Base-by-base conservation (phyloP, 2,113 vertebrate genomes). In the Nanger granti region DNA sequence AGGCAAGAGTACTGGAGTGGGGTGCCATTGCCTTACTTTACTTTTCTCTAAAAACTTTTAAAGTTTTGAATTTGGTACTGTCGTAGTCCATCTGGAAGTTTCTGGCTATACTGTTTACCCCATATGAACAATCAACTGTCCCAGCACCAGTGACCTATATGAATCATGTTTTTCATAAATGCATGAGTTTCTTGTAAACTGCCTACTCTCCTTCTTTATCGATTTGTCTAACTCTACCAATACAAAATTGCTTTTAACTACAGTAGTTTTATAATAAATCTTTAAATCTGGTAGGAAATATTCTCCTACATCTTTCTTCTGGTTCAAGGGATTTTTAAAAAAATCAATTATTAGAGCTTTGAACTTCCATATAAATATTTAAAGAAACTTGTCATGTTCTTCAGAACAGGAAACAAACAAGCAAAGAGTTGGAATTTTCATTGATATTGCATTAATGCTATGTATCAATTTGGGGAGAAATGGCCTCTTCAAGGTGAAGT, bases 281-380 rank as follows among this genome's bases (percentile, higher is more conserved):
- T 83, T 97, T 18, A 89, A 62, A 89, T 59, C n/a, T 49, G 8
- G 1, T 79, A 66, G 34, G 62, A 96, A 91, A 84, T 26, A 17
- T 44, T n/a, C 15, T 88, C 13, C 8, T 14, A 9, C 29, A 31
- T 92, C 15, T 66, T 92, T 49, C 54, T 93, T 96, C 80, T 96
- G 24, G n/a, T 29, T 94, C 59, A 85, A 14, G 3, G 41, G 9
- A 79, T 79, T 44, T 34, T 52, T n/a, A 1, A 69, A 94, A 80
- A 80, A 82, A 69, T 29, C 41, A 92, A 41, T 96, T 76, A 28
- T 89, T 95, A 8, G 41, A 83, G 24, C 29, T 97, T 92, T 86
- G 52, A 87, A 44, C 37, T 57, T 64, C 76, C 64, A 60, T 89
- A 82, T 94, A 94, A 94, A 83, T 90, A 96, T 86, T 95, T 96